Percentiles rank a stretch among this genome's conserved stretches.
These are phyloP conservation scores for Leucophenga montana DNA, from an alignment of 2,888 invertebrate genomes.

Conservation along the genomic window DNA sequence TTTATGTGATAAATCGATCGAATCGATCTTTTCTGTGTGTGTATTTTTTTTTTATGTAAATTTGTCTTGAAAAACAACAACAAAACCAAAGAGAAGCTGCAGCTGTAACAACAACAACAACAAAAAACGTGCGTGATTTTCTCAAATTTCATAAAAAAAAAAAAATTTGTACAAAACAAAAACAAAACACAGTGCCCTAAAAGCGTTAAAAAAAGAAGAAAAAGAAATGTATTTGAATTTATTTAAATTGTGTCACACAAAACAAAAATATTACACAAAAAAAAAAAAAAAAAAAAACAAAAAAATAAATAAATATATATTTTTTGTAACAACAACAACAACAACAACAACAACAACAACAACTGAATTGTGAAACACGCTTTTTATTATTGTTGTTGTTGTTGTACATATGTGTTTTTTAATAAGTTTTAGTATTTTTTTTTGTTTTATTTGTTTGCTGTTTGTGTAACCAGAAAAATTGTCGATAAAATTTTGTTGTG, in stretches of 20 bases:
- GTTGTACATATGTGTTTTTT: too few relatives aligned
- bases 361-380: constrained; percentile 8
- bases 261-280: neutral
- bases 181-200: neutral
- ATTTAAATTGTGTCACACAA: neutral
- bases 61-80: constrained; percentile 4
- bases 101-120: constrained; percentile 52
- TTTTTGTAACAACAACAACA: neutral
- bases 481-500: neutral
- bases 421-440: too few relatives aligned
- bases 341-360: neutral
- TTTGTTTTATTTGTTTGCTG: neutral
- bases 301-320: neutral
- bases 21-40: too few relatives aligned
- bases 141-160: too few relatives aligned
- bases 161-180: constrained; percentile 6
- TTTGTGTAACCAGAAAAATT: neutral
- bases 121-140: constrained; percentile 36
- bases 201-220: neutral
- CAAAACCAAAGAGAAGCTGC: constrained; percentile 28
- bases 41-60: too few relatives aligned
- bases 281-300: neutral
- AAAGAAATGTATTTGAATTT: constrained; percentile 1
- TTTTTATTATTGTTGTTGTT: neutral
- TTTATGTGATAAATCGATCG: too few relatives aligned